These are phyloP conservation scores for Bubo scandiacus DNA, from an alignment of 2,113 vertebrate species.

Conservation along the genomic window DNA sequence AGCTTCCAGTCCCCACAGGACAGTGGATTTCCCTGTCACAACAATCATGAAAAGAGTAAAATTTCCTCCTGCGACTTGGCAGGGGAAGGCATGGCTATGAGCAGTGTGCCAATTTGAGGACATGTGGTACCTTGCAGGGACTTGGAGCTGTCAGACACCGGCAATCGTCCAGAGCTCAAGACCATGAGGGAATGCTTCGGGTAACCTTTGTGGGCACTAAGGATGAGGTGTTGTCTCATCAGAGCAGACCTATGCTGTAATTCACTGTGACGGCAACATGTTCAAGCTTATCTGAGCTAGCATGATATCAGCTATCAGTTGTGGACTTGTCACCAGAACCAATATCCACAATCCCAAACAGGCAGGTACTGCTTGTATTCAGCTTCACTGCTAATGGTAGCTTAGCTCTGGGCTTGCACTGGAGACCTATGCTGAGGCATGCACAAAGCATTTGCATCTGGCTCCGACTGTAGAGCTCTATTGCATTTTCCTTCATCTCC, in stretches of 20 bases:
- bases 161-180: background rate
- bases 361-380: background rate
- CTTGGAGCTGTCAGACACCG: background rate
- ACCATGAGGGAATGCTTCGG: background rate
- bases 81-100: background rate
- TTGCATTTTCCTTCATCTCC: background rate
- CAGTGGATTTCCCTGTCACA: background rate
- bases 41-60: background rate
- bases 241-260: background rate
- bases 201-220: background rate
- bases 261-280: background rate
- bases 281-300: background rate
- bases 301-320: background rate
- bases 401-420: background rate
- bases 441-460: background rate
- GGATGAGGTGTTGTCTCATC: background rate
- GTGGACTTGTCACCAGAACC: background rate
- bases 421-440: background rate
- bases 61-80: background rate
- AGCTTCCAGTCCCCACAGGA: background rate
- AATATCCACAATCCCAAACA: background rate
- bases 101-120: background rate
- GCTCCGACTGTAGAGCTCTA: background rate
- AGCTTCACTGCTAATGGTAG: background rate
- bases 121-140: background rate